A percentile compares a stretch with the other conserved stretches of the same genome.
These are phyloP conservation scores for Sebastes glaucus DNA, from an alignment of 2,797 vertebrate species.

Conservation along the genomic window DNA sequence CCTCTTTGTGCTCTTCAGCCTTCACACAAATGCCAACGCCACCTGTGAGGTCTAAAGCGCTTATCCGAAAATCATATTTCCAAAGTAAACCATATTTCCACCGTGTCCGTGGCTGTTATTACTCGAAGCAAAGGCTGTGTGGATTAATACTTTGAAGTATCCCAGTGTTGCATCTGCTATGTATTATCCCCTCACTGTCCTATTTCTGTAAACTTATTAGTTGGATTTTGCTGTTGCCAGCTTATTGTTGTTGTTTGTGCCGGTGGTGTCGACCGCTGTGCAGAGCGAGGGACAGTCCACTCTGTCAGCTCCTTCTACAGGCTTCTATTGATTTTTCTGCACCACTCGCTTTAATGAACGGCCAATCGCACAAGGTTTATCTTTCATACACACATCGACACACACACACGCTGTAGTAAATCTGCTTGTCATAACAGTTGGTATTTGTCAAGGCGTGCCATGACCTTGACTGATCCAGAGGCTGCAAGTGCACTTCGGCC, in stretches of 20 bases:
- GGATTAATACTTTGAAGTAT: conserved; percentile 38
- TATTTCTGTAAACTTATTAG: conserved; percentile 41
- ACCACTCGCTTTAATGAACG: conserved; percentile 77
- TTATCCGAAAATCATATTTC: conserved; percentile 33
- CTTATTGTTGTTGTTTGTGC: conserved; percentile 57
- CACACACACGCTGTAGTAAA: conserved; percentile 34
- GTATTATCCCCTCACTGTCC: conserved; percentile 7
- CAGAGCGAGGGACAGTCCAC: conserved; percentile 52
- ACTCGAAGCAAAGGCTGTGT: conserved; percentile 9
- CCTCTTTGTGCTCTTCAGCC: neutral
- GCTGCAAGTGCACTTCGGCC: conserved; percentile 14
- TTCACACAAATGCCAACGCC: conserved; percentile 21
- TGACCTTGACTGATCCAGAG: conserved; percentile 70
- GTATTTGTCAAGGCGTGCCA: conserved; percentile 61
- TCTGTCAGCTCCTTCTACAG: conserved; percentile 64
- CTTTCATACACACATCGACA: conserved; percentile 33
- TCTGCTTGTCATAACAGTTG: conserved; percentile 64
- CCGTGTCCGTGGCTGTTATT: conserved; percentile 16
- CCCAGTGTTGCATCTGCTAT: neutral
- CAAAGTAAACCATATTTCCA: conserved; percentile 26
- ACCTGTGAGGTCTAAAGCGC: neutral
- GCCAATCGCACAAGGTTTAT: conserved; percentile 64
- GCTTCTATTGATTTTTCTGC: conserved; percentile 77
- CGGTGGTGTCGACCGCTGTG: conserved; percentile 32
- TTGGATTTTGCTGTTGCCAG: conserved; percentile 40